Evolutionary conservation across 2,797 vertebrate species (phyloP).

Genomic region (Sternarchorhynchus goeldii): DNA sequence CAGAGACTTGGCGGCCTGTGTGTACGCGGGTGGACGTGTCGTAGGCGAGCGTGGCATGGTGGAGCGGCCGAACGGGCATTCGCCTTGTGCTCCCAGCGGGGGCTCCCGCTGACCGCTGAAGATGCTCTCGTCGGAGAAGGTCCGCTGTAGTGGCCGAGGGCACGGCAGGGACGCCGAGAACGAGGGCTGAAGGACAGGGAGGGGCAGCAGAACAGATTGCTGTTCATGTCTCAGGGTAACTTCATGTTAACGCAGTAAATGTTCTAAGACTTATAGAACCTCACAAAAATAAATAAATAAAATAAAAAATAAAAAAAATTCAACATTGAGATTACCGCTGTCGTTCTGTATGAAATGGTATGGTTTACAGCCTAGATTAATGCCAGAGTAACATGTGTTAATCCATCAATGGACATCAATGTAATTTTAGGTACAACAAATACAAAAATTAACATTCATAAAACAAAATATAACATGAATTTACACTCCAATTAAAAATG

Average conservation of each 20-base stretch:
- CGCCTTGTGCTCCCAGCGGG: conserved; percentile 83
- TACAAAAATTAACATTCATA: no score
- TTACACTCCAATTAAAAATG: no score
- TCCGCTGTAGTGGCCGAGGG: conserved; percentile 89
- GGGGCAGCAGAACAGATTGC: background rate
- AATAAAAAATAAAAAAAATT: no score
- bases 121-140: conserved; percentile 96
- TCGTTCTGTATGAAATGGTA: no score
- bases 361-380: no score
- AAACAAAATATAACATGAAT: no score
- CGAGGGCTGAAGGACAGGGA: conserved; percentile 72
- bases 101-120: conserved; percentile 92
- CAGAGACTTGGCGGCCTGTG: conserved; percentile 83
- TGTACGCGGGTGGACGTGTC: conserved; percentile 84
- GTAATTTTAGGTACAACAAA: no score
- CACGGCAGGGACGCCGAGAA: conserved; percentile 82
- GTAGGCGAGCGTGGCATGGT: conserved; percentile 87
- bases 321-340: no score
- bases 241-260: background rate
- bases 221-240: background rate
- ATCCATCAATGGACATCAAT: no score
- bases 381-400: no score
- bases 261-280: background rate
- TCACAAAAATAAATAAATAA: background rate
- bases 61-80: conserved; percentile 92